Evolutionary conservation across 2,888 invertebrate species (phyloP), one percentile per base, ranked within the genome.

Genomic region (Dromius quadrimaculatus): DNA sequence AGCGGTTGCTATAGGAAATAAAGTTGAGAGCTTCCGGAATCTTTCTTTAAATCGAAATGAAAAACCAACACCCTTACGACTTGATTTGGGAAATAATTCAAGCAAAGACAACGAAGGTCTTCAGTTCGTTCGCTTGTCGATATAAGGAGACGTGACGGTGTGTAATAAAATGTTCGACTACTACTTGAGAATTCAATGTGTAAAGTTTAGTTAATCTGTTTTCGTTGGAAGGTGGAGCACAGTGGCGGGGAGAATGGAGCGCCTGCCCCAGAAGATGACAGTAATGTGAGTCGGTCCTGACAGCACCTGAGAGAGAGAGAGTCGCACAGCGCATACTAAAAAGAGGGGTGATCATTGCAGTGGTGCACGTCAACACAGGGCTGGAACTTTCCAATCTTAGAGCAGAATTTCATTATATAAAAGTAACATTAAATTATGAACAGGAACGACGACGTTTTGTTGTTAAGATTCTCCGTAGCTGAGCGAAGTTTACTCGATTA

Each of bases 121-220:
- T 8, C 13, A 15, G 15, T 15, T 1, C 13, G 41, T 8, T 6
- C 6, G 15, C 11, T 1, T 8, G 41, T 41, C 41, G 41, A 41
- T 41, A 13, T 47, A 22, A 11, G 47, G 23, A 11, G 22, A 41
- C 41, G 47, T 47, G 50, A 54, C 23, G 50, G 50, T 28, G 15
- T 54, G 50, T 28, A 54, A 54, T 54, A 54, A 54, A 54, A 54
- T 69, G 59, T 59, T 59, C 28, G n/a, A 28, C 45, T 23, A 50
- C 65, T 65, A 61, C 68, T 69, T 69, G 68, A 41, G 59, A 69
- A 69, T 69, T 69, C 68, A 69, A 69, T 69, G 59, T 34, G 59
- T 34, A 69, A 59, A 69, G 59, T 69, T 69, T 66, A 59, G 59
- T 69, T 69, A 69, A 69, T 69, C 68, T 69, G 68, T 69, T 69